Percentiles rank a stretch among this genome's conserved stretches.
These are phyloP conservation scores for Sepiola atlantica DNA, from an alignment of 2,888 invertebrate genomes.

Conservation along the genomic window DNA sequence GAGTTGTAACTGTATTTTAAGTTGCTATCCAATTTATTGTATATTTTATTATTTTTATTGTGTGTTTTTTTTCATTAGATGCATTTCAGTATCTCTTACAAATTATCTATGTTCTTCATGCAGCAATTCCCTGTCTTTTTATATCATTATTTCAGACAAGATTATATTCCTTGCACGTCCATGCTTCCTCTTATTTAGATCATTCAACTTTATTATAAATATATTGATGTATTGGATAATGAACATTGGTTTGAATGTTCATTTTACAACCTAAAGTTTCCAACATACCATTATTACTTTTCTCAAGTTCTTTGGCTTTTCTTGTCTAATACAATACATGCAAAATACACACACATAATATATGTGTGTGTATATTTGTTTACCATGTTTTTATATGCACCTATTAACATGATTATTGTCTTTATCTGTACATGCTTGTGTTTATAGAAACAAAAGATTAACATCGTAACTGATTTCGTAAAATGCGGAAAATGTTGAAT, in stretches of 20 bases:
- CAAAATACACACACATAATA: background rate
- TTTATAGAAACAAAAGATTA: background rate
- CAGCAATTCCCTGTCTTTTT: background rate
- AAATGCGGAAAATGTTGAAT: background rate
- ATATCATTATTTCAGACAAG: background rate
- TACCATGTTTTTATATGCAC: constrained; percentile 40
- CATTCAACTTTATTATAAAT: background rate
- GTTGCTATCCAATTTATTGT: background rate
- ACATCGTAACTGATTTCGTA: background rate
- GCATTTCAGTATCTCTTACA: background rate
- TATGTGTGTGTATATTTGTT: background rate
- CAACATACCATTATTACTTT: background rate
- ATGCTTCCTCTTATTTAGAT: constrained; percentile 7
- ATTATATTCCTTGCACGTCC: background rate
- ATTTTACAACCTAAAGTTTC: background rate
- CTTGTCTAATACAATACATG: background rate
- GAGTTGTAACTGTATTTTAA: background rate
- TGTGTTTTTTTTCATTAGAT: background rate
- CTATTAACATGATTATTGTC: constrained; percentile 23
- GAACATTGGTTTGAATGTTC: background rate
- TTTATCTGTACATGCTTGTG: constrained; percentile 3
- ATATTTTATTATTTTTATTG: background rate
- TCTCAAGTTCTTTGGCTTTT: background rate
- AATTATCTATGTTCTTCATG: background rate
- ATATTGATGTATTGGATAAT: background rate